Base-by-base conservation (phyloP, 1,140 invertebrate species). In the Heterodera carotae region DNA sequence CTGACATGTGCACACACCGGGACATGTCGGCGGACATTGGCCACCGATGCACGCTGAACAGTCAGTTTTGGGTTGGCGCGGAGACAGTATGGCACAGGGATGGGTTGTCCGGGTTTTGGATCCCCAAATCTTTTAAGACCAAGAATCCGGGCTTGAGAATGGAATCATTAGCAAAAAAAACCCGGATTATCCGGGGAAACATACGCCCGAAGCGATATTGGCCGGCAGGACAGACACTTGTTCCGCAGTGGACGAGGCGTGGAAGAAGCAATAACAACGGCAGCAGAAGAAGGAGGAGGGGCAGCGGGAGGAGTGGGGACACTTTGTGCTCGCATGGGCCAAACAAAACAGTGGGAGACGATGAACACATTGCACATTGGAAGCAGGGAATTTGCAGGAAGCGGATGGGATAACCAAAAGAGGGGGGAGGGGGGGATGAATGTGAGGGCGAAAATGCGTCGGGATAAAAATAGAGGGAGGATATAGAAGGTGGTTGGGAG, bases 1-100 rank as follows among this genome's bases (percentile, higher is more conserved):
- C n/a, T n/a, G n/a, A n/a, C 72, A 74, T 29, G 72, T 74, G 64
- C 72, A 74, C 31, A 74, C 72, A 18, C 27, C 56, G 18, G 72
- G 72, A 31, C 72, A 74, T 1, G 33, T 39, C 18, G 71, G 43
- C 7, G 72, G 72, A 33, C 72, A 74, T 56, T 62, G 22, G 36
- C 33, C 56, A 33, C 12, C 72, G 59, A 74, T 74, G 64, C 72
- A 74, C 2, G 72, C 72, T 74, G 34, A 56, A 64, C 31, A n/a
- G n/a, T n/a, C n/a, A n/a, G n/a, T n/a, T n/a, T n/a, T n/a, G n/a
- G n/a, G n/a, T n/a, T n/a, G n/a, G n/a, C n/a, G n/a, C n/a, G n/a
- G n/a, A n/a, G n/a, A n/a, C n/a, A n/a, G n/a, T n/a, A n/a, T n/a
- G n/a, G n/a, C n/a, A n/a, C n/a, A n/a, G n/a, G n/a, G n/a, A n/a